Percentiles rank a stretch among this genome's conserved stretches.
These are phyloP conservation scores for Mamestra brassicae DNA, from an alignment of 2,888 invertebrate species.

Conservation along the genomic window DNA sequence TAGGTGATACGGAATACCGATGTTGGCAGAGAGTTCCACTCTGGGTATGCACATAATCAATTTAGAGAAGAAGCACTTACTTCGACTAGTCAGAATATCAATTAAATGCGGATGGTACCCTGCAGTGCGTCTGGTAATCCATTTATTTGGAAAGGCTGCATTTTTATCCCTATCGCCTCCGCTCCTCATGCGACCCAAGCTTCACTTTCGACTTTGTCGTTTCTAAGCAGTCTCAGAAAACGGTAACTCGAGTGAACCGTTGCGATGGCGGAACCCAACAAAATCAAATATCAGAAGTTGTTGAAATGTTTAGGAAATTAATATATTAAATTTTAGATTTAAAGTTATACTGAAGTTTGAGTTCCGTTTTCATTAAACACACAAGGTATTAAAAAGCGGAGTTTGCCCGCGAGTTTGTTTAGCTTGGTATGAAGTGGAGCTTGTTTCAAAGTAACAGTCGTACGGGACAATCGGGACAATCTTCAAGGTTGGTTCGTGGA, in stretches of 20 bases:
- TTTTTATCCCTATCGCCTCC: no score
- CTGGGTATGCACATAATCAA: background rate
- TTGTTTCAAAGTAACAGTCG: background rate
- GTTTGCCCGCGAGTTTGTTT: background rate
- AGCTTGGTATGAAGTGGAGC: background rate
- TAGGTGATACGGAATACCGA: background rate
- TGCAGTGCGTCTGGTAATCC: no score
- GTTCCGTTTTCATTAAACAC: conserved; percentile 11
- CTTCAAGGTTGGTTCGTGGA: background rate
- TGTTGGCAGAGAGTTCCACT: background rate
- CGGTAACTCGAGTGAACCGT: conserved; percentile 34
- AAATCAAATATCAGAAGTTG: conserved; percentile 51
- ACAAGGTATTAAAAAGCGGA: conserved; percentile 3
- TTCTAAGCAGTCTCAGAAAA: conserved; percentile 33
- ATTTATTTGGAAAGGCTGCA: no score
- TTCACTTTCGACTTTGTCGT: conserved; percentile 37
- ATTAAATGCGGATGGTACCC: background rate
- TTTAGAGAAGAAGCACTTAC: no score
- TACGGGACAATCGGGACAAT: background rate
- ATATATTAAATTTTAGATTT: conserved; percentile 41
- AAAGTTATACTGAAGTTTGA: conserved; percentile 31
- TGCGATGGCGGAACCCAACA: conserved; percentile 30
- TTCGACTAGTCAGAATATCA: background rate
- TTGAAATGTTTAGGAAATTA: conserved; percentile 52
- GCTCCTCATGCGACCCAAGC: background rate